Evolutionary conservation across 1,140 invertebrate genomes (phyloP), one percentile per base, ranked within the genome.

Genomic region (Zaprionus ornatus): DNA sequence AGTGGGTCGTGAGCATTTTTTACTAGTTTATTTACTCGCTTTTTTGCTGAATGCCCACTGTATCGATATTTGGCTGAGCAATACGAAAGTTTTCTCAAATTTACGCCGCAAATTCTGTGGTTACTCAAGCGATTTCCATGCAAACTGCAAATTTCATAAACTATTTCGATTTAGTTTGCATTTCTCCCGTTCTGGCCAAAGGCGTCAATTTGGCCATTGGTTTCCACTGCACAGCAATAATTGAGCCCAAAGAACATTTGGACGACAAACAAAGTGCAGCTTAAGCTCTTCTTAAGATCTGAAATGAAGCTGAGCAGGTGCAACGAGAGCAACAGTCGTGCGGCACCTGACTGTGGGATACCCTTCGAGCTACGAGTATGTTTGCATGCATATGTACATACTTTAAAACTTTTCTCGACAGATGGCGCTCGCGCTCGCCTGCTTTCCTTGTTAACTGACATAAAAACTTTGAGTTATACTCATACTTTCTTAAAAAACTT

Each of bases 71-170:
- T 83, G 77, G 57, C 64, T 57, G 59, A 50, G 66, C 61, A 80
- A 88, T 80, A 80, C 78, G 80, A 87, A 88, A 87, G 70, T 87
- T 88, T 86, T 67, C 57, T 50, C 67, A 65, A 32, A 40, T 32
- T 32, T 6, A 60, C 50, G 19, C 61, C 35, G 32, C 54, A 54
- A 32, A 60, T 70, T 69, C 37, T 67, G 68, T 57, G 82, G 75
- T 71, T 65, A 86, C 48, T 76, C 56, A 48, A 69, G 71, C 75
- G 61, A 73, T 68, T 68, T 79, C 72, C 71, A 69, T 63, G 56
- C 79, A 13, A 64, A 40, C 12, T 50, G 40, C 7, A 52, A 71
- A 61, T 40, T 72, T 5, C 61, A 35, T 55, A 87, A 87, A 83
- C 77, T 80, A 77, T 82, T 86, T 77, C 23, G 54, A 66, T 50